Evolutionary conservation across 2,113 vertebrate genomes (phyloP), one percentile per base, ranked within the genome.

Genomic region (Otolemur garnettii): DNA sequence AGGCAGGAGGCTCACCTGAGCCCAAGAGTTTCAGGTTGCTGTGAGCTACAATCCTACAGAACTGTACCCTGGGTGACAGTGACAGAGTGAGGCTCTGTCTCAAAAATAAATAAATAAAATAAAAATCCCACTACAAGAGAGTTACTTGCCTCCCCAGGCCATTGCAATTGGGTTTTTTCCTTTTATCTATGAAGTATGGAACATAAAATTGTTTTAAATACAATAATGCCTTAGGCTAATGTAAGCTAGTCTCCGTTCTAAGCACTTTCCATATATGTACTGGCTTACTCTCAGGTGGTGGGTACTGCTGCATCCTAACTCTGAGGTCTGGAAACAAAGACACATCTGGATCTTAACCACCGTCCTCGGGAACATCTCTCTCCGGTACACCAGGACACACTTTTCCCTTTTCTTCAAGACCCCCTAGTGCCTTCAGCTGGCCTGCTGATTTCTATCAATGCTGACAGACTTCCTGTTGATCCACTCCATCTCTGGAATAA

Each of bases 141-240:
- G 12, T 6, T 19, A 3, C 21, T 19, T 64, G 9, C 2, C 55
- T 95, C 66, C 33, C 8, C 14, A 13, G 24, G 24, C 35, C 45
- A 66, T 57, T 57, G 26, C 28, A 38, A 72, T 19, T 86, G 38
- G 82, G 85, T 90, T 94, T 19, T 86, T 88, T 92, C 92, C 45
- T 50, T 50, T 50, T 50, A 50, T 50, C 45, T 50, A 50, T 50
- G 8, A 50, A 50, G 7, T 50, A 9, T 9, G 10, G 8, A 50
- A 50, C 45, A 50, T 57, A 33, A 33, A 38, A 72, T 19, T 86
- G 38, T 86, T 88, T 92, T 94, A 90, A 92, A 74, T 14, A 5
- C 13, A 26, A 60, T 74, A 78, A 93, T 55, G 26, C 38, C 26
- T 26, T n/a, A 90, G 45, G 22, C 38, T 53, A 80, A 53, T 53